Evolutionary conservation across 2,888 invertebrate species (phyloP).

Genomic region (Sussaba pulchella): DNA sequence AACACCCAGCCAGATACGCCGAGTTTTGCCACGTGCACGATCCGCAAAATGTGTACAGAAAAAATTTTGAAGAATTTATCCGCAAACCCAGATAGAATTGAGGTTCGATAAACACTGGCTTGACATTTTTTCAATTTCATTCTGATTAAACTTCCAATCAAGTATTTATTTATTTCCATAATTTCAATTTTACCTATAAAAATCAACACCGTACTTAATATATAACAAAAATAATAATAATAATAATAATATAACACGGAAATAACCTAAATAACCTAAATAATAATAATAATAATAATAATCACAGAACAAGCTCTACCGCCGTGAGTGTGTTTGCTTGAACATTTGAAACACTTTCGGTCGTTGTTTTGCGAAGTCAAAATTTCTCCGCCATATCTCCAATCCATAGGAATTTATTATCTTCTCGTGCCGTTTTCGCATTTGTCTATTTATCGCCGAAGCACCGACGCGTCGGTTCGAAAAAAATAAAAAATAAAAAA

Average conservation of each 20-base stretch:
- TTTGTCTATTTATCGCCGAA: neutral
- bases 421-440: neutral
- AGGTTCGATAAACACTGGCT: slow-evolving; percentile 17
- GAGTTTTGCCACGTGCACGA: slow-evolving; percentile 68
- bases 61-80: slow-evolving; percentile 30
- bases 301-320: neutral
- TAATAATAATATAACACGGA: no score
- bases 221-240: no score
- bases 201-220: neutral
- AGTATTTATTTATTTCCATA: no score
- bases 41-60: slow-evolving; percentile 42
- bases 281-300: slow-evolving; percentile 10
- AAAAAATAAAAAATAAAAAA: neutral
- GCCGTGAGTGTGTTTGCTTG: neutral
- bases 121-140: slow-evolving; percentile 4
- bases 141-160: slow-evolving; percentile 16
- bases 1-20: slow-evolving; percentile 62
- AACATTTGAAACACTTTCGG: slow-evolving; percentile 18
- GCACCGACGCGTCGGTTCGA: neutral
- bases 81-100: neutral
- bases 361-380: neutral
- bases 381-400: neutral
- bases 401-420: neutral
- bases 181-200: slow-evolving; percentile 6
- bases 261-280: no score